Evolutionary conservation across 1,140 invertebrate genomes (phyloP).

Genomic region (Antheraea pernyi): DNA sequence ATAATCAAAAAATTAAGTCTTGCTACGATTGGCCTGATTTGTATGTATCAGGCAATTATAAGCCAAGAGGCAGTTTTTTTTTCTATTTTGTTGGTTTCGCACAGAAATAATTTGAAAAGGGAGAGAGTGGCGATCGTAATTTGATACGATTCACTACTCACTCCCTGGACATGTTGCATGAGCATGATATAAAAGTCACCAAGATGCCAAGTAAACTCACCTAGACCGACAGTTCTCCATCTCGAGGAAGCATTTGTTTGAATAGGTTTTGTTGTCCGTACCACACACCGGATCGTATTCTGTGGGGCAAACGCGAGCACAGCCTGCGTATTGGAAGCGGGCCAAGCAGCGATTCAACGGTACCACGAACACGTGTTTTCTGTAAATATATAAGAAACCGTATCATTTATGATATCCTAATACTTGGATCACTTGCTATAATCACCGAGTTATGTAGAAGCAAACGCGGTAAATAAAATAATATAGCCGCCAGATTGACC

Average conservation of each 20-base stretch:
- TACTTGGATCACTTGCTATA: not conserved
- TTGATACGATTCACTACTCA: no score
- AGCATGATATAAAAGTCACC: no score
- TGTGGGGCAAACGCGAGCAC: constrained; percentile 90
- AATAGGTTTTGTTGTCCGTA: constrained; percentile 93
- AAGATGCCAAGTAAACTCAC: constrained; percentile 56
- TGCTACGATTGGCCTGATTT: no score
- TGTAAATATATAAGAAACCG: constrained; percentile 52
- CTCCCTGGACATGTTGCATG: no score
- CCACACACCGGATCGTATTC: constrained; percentile 95
- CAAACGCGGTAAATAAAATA: no score
- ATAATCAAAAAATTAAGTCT: no score
- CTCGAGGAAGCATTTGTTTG: constrained; percentile 94
- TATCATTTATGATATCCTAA: not conserved
- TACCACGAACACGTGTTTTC: constrained; percentile 93
- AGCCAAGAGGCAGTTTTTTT: not conserved
- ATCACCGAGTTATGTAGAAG: no score
- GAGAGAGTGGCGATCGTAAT: no score
- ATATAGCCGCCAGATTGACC: no score
- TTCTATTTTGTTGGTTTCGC: no score
- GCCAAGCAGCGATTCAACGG: constrained; percentile 91
- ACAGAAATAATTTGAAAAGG: no score
- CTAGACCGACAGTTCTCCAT: constrained; percentile 93
- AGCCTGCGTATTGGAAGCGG: constrained; percentile 91
- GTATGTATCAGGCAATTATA: constrained; percentile 12